phyloP scores from a whole-genome alignment of 2,888 invertebrate species.

The Philereme vetulata region DNA sequence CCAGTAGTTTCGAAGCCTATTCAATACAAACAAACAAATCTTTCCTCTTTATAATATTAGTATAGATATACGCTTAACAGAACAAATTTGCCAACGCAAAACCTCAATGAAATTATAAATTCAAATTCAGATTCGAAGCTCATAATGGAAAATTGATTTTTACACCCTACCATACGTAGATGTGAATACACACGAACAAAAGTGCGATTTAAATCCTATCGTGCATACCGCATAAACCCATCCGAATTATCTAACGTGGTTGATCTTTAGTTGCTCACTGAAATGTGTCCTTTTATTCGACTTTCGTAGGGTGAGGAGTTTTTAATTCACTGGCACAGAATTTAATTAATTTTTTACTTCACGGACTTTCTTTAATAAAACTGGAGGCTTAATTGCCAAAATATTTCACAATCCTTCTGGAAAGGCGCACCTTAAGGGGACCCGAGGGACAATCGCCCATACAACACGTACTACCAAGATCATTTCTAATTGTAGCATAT shows the following conservation, averaged over 20 bases:
- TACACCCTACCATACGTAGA: constrained; percentile 5
- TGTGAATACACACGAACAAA: constrained; percentile 43
- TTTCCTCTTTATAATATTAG: no score
- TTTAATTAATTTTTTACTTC: constrained; percentile 82
- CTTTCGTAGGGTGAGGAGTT: constrained; percentile 58
- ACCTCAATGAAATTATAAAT: constrained; percentile 14
- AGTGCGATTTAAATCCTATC: constrained; percentile 54
- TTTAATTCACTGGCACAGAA: constrained; percentile 65
- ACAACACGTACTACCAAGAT: no score
- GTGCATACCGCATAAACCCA: constrained; percentile 64
- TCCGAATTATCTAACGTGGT: constrained; percentile 74
- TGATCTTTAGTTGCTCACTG: constrained; percentile 79
- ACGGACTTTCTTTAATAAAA: constrained; percentile 70
- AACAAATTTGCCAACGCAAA: background rate
- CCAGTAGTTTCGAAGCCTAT: no score
- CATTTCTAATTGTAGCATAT: no score
- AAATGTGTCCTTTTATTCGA: constrained; percentile 73
- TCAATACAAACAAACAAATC: no score
- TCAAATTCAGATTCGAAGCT: constrained; percentile 10
- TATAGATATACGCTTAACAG: background rate
- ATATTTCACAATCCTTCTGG: constrained; percentile 70
- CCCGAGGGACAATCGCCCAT: no score
- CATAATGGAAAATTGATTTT: constrained; percentile 22
- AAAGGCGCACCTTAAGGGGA: constrained; percentile 55
- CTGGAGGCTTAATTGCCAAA: constrained; percentile 69